Evolutionary conservation across 2,113 vertebrate genomes (phyloP), one percentile per base, ranked within the genome.

Genomic region (Furnarius figulus): DNA sequence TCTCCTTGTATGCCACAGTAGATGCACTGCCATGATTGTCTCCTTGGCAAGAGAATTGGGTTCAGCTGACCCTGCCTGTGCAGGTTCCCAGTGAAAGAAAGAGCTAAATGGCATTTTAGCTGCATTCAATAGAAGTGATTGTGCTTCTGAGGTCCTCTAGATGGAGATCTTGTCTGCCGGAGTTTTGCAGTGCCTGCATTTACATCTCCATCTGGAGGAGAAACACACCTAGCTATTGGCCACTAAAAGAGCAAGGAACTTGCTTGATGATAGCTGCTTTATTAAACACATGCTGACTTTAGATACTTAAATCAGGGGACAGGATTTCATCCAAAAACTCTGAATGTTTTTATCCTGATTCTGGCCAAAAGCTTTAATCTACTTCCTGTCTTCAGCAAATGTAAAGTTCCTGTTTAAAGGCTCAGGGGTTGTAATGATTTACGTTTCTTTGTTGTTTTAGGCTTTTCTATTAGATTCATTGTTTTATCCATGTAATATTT

Each of bases 241-340:
- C 1, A 0, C 12, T 62, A 30, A 46, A 71, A 61, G 19, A 87
- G 16, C 0, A 0, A 49, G 37, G 37, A 56, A 40, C 4, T 3
- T 49, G 4, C 7, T 42, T 72, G 7, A 23, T 52, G 42, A 23
- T 75, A 40, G 33, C 35, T 59, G 13, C n/a, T 88, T n/a, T 40
- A 56, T 70, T 63, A 80, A 58, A 20, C 40, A 25, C 17, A 6
- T 61, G 2, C 2, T 62, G 81, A 39, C 28, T 89, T 82, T 59
- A 78, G 24, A 3, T 83, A n/a, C 14, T 59, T 70, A 24, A 78
- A 47, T 27, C 47, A 62, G n/a, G 9, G 73, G 20, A 33, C 1
- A 5, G 17, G 12, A 77, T 65, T 91, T 85, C 10, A 53, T 66
- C 14, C 12, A 9, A 58, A 42, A 70, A 24, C 25, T 47, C 42